Conservation (phyloP, 53 echinoderm and acorn worm genomes). For the Paelopatides confundens region DNA sequence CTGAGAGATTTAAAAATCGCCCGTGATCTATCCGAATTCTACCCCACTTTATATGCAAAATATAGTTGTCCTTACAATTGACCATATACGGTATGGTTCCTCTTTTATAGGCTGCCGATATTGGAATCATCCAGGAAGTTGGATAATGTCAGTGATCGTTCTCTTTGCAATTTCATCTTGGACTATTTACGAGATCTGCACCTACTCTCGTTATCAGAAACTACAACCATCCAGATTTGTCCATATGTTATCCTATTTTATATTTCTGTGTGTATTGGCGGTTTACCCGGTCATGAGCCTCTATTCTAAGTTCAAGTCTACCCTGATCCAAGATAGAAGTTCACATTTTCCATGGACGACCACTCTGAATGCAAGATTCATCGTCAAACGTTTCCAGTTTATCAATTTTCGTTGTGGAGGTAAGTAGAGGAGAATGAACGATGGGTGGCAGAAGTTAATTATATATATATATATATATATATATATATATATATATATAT, state of each 20-base stretch:
- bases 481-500: not conserved
- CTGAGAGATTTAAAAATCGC: too few species aligned
- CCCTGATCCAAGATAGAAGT: not conserved
- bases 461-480: too few species aligned
- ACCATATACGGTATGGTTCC: too few species aligned
- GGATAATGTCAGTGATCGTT: not conserved
- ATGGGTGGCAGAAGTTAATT: too few species aligned
- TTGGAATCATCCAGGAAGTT: slow-evolving; percentile 27
- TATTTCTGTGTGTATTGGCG: not conserved
- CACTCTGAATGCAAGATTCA: not conserved
- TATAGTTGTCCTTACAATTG: too few species aligned
- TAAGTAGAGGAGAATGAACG: not conserved
- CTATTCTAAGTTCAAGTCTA: not conserved
- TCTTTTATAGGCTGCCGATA: not conserved
- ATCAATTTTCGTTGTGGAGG: not conserved
- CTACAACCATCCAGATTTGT: not conserved
- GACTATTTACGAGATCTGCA: not conserved
- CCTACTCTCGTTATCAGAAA: not conserved
- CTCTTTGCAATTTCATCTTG: not conserved
- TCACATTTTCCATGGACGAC: not conserved
- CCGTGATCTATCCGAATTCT: too few species aligned
- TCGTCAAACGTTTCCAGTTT: not conserved
- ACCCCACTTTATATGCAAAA: too few species aligned
- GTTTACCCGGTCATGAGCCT: not conserved
- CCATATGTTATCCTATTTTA: not conserved